These are phyloP conservation scores for Paramisgurnus dabryanus DNA, from an alignment of 2,113 vertebrate species.

Conservation along the genomic window DNA sequence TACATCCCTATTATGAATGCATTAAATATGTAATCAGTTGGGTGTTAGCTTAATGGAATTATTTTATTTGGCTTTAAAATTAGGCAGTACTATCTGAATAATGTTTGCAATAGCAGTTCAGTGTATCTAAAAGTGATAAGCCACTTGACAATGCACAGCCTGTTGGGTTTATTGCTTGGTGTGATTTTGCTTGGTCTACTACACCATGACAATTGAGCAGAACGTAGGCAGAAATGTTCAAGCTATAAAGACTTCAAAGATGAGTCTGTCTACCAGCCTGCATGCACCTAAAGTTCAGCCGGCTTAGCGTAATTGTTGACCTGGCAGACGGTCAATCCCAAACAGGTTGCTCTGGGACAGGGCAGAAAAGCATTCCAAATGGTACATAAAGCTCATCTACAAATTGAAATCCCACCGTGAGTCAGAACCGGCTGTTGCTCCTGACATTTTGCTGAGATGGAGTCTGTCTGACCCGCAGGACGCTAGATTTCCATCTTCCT, in stretches of 20 bases:
- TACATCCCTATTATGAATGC: too few relatives aligned
- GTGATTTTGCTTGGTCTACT: too few relatives aligned
- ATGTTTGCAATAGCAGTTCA: too few relatives aligned
- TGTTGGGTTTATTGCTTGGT: too few relatives aligned
- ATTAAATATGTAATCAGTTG: too few relatives aligned
- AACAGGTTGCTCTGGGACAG: too few relatives aligned
- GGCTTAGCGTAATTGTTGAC: conserved; percentile 10
- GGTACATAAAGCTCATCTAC: not conserved
- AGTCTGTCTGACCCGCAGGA: conserved; percentile 49
- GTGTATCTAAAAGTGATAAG: too few relatives aligned
- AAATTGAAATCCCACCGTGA: conserved; percentile 24
- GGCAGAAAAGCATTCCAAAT: not conserved
- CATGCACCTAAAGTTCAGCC: not conserved
- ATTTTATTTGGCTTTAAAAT: too few relatives aligned
- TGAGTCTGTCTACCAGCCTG: not conserved
- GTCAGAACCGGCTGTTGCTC: not conserved
- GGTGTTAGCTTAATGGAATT: too few relatives aligned
- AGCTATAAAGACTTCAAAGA: not conserved
- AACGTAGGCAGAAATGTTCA: conserved; percentile 45
- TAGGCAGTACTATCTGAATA: too few relatives aligned
- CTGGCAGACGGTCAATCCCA: not conserved
- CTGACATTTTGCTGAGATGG: conserved; percentile 56
- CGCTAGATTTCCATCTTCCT: conserved; percentile 49
- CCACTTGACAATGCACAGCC: too few relatives aligned
- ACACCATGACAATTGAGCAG: conserved; percentile 40